Evolutionary conservation across 2,888 invertebrate genomes (phyloP).

Genomic region (Drosophila sordidapex): DNA sequence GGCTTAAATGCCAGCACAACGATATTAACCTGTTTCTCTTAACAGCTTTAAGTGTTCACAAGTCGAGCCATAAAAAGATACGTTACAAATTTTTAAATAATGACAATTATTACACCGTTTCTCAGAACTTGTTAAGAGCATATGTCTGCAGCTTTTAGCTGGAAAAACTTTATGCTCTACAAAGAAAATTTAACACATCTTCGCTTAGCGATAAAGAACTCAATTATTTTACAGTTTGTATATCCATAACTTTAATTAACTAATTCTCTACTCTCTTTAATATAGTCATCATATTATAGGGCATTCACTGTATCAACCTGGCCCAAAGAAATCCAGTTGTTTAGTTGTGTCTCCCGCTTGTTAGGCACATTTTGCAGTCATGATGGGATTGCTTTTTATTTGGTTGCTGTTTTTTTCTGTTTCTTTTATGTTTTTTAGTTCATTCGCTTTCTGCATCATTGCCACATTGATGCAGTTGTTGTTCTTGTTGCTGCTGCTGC

Average conservation of each 20-base stretch:
- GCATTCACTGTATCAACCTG: slow-evolving; percentile 3
- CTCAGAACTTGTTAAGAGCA: background rate
- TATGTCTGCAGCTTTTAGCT: background rate
- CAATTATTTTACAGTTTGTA: background rate
- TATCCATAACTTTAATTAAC: background rate
- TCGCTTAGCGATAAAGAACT: background rate
- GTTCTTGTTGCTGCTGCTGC: slow-evolving; percentile 38
- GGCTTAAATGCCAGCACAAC: background rate
- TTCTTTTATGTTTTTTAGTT: background rate
- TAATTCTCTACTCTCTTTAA: background rate
- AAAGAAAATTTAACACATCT: background rate
- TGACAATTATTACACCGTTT: background rate
- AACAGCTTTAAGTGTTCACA: background rate
- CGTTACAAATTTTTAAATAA: background rate
- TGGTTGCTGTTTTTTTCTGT: slow-evolving; percentile 15
- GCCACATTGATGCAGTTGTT: slow-evolving; percentile 59
- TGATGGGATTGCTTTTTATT: slow-evolving; percentile 33
- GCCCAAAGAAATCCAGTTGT: slow-evolving; percentile 1
- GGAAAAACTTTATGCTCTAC: background rate
- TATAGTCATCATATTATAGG: background rate
- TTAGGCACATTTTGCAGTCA: slow-evolving; percentile 16
- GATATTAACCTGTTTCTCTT: background rate
- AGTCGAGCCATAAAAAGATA: background rate
- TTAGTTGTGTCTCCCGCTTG: slow-evolving; percentile 10
- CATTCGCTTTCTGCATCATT: slow-evolving; percentile 63